phyloP scores from a whole-genome alignment of 1,140 invertebrate genomes.

The fruit fly (Drosophila melanogaster) region DNA sequence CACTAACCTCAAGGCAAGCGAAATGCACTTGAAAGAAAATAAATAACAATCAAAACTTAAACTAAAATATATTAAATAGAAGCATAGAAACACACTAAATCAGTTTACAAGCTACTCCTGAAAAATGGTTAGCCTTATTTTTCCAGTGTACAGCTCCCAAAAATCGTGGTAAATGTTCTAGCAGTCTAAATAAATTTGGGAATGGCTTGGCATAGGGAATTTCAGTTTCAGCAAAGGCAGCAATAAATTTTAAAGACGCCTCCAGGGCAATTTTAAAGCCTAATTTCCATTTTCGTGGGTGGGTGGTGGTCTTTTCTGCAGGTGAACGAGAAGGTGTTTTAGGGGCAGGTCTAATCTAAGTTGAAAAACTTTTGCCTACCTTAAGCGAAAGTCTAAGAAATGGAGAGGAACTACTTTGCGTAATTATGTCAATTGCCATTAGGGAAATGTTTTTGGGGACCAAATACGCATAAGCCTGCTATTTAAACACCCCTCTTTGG shows the following conservation, averaged over 20 bases:
- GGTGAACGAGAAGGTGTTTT: constrained; percentile 18
- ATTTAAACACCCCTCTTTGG: constrained; percentile 15
- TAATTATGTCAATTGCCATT: constrained; percentile 82
- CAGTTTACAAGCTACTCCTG: too few species aligned
- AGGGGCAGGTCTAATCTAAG: constrained; percentile 65
- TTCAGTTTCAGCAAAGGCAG: constrained; percentile 43
- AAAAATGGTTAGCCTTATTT: not conserved
- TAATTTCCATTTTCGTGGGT: constrained; percentile 44
- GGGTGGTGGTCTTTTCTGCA: not conserved
- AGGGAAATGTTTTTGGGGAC: constrained; percentile 29
- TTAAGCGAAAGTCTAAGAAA: constrained; percentile 17
- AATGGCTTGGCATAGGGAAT: constrained; percentile 22
- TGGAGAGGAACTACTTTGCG: constrained; percentile 72
- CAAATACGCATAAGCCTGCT: constrained; percentile 24
- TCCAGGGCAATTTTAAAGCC: constrained; percentile 72
- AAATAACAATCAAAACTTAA: too few species aligned
- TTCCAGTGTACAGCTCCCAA: not conserved
- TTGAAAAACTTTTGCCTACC: constrained; percentile 67
- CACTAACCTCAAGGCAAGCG: constrained; percentile 26
- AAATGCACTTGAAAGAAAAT: not conserved
- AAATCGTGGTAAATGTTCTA: constrained; percentile 21
- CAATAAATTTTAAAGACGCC: constrained; percentile 80
- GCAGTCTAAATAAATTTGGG: constrained; percentile 26
- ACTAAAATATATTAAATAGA: not conserved
- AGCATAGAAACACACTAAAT: not conserved